Base-by-base conservation (phyloP, 2,113 vertebrate species). In the Rhadina sibilatrix region DNA sequence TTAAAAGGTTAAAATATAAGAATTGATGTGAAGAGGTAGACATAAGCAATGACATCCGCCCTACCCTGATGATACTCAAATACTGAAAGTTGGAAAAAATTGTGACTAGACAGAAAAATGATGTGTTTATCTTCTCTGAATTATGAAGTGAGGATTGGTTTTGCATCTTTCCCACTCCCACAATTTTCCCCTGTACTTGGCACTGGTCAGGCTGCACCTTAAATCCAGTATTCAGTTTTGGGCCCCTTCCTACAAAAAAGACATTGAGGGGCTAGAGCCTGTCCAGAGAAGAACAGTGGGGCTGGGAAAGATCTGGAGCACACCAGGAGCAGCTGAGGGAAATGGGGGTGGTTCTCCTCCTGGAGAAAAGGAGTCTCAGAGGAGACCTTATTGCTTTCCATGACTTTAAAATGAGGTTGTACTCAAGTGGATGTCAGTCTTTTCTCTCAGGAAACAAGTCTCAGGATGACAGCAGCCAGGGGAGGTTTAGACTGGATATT, bases 41-140 rank as follows among this genome's bases (percentile, higher is more conserved):
- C 12, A 52, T 31, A 53, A 84, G 16, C 1, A 10, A 19, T 24
- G 86, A 28, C 19, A 72, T 69, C 21, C 0, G 0, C 12, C n/a
- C 16, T 77, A 25, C 28, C 20, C 42, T 61, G 46, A 52, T 66
- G 69, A 10, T 50, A 50, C 13, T 66, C 50, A 86, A n/a, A 50
- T 83, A 72, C 2, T 23, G 21, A 47, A 72, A 83, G 7, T 40
- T 35, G 57, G 31, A 65, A 83, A 83, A 21, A 76, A 31, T 22
- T 56, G 40, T 44, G n/a, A 56, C 14, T n/a, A 38, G 53, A 52
- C 52, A 80, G 15, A 70, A 69, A 66, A 68, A 59, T 6, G 1
- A 13, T 64, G 11, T 44, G 6, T 72, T 90, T 59, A 37, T 40
- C 24, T 16, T 59, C 35, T 38, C 46, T 68, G 37, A 47, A 72